phyloP scores from a whole-genome alignment of 2,888 invertebrate genomes.

The Nysson spinosus region DNA sequence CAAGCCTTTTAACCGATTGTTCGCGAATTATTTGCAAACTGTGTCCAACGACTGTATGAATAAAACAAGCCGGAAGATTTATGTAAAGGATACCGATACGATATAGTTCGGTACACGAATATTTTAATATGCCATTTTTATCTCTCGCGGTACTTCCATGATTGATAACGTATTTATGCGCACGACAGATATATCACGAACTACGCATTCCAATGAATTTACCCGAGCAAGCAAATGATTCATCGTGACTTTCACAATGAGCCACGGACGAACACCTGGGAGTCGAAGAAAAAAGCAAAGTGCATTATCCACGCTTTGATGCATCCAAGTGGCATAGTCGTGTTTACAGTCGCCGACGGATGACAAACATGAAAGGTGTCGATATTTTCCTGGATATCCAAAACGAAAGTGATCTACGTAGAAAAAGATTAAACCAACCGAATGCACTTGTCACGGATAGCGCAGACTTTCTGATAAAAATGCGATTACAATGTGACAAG shows the following conservation, averaged over 20 bases:
- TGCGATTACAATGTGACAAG: too few species aligned
- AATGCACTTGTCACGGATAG: too few species aligned
- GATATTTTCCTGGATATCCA: conserved; percentile 45
- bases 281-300: neutral
- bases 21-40: neutral
- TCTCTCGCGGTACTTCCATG: too few species aligned
- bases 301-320: conserved; percentile 6
- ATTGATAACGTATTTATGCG: too few species aligned
- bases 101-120: too few species aligned
- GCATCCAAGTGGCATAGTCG: conserved; percentile 33
- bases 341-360: conserved; percentile 53
- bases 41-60: neutral
- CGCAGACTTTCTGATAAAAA: too few species aligned
- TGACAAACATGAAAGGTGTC: conserved; percentile 57
- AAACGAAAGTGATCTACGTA: too few species aligned
- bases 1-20: conserved; percentile 10
- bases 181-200: conserved; percentile 25
- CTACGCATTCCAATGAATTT: conserved; percentile 10
- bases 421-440: too few species aligned
- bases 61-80: too few species aligned
- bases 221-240: conserved; percentile 34
- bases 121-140: too few species aligned
- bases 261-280: conserved; percentile 1
- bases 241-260: conserved; percentile 49
- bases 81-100: too few species aligned